A percentile compares a stretch with the other conserved stretches of the same genome.
These are phyloP conservation scores for Melipona beecheii DNA, from an alignment of 2,888 invertebrate species.

Conservation along the genomic window DNA sequence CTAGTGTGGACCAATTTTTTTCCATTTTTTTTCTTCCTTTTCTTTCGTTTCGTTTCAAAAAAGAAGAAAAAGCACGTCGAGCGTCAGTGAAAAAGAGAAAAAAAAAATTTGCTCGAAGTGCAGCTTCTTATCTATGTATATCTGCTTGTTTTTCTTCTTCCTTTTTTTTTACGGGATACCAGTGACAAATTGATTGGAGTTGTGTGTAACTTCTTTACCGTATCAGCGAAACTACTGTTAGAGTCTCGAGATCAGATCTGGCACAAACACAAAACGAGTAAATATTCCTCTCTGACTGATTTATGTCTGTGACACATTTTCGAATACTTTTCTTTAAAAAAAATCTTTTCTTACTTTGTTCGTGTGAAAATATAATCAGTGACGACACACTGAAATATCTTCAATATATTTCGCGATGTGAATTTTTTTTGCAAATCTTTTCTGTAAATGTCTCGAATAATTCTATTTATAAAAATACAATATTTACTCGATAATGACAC, in stretches of 20 bases:
- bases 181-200: conserved; percentile 34
- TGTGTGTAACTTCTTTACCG: conserved; percentile 35
- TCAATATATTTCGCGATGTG: neutral
- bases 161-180: conserved; percentile 34
- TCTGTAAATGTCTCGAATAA: neutral
- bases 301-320: neutral
- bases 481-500: conserved; percentile 36
- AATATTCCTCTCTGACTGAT: conserved; percentile 41
- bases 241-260: conserved; percentile 38
- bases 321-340: neutral
- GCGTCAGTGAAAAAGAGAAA: neutral
- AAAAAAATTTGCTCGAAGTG: conserved; percentile 46
- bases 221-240: conserved; percentile 37
- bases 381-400: no score
- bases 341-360: neutral
- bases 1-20: conserved; percentile 51
- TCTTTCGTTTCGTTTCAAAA: neutral
- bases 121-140: conserved; percentile 44
- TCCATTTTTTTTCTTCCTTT: neutral
- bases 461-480: neutral
- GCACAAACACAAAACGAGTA: conserved; percentile 40
- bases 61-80: conserved; percentile 38
- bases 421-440: neutral
- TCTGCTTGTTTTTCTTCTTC: conserved; percentile 23
- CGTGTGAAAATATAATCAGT: no score